Evolutionary conservation across 1,140 invertebrate species (phyloP), one percentile per base, ranked within the genome.

Genomic region (Lepidostoma basale): DNA sequence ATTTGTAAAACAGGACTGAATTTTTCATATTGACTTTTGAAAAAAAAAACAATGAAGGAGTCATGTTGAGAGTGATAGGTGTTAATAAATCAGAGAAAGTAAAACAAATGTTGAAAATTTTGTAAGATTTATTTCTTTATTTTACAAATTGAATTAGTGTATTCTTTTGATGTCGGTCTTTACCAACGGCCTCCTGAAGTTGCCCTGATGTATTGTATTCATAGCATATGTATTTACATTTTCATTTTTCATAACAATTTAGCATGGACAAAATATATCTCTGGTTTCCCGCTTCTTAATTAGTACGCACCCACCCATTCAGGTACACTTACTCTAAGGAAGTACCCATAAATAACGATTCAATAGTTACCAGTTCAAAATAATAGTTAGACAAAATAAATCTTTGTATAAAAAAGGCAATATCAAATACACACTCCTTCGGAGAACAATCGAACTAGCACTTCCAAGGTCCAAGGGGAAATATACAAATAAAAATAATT

Each of bases 311-410:
- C n/a, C 6, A 8, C 42, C 25, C 39, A 49, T 42, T 22, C 62
- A 65, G 9, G 25, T 63, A 44, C 49, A 39, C 47, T 56, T 40
- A 45, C 33, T 58, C 22, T 67, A 45, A 71, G 33, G 62, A 56
- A 56, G 69, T 54, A 68, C 26, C 45, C 52, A 68, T 68, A 72
- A 72, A 72, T 68, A 72, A 67, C 68, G 62, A 66, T 54, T 67
- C 56, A 33, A 58, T 60, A 68, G 62, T 42, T n/a, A 56, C 16
- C 25, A 49, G 30, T 23, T 14, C n/a, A 33, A 70, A 63, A 71
- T 66, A 68, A 58, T 56, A 47, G 54, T 62, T 68, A 68, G 67
- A 72, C 47, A 72, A 72, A 72, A 72, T 72, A 72, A 68, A 72
- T 69, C 45, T 72, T 72, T 69, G 54, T 69, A 45, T 59, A 68